Conservation (phyloP, 2,797 vertebrate genomes). For the Melanotaenia nigrans region DNA sequence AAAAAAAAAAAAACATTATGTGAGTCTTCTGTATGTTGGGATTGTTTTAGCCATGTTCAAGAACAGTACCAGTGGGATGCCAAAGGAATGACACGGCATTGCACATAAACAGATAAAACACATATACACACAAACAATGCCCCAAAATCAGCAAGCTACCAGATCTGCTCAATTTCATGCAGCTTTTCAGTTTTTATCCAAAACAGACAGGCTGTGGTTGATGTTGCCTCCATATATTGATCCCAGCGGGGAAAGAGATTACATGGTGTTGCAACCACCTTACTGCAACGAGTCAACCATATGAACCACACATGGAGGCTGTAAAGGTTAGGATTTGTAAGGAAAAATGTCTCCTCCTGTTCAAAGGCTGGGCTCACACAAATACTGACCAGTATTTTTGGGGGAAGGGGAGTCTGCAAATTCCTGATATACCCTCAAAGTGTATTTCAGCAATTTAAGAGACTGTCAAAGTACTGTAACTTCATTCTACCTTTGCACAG, state of each 20-base stretch:
- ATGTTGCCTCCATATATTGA: slow-evolving; percentile 27
- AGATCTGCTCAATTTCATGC: slow-evolving; percentile 32
- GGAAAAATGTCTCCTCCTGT: slow-evolving; percentile 27
- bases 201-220: slow-evolving; percentile 47
- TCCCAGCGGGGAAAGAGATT: slow-evolving; percentile 37
- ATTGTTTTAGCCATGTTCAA: slow-evolving; percentile 28
- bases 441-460: not conserved
- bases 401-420: too few species aligned
- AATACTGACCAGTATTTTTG: not conserved
- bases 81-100: not conserved
- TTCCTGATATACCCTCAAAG: not conserved
- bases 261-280: slow-evolving; percentile 55
- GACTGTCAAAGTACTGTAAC: not conserved
- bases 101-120: slow-evolving; percentile 7
- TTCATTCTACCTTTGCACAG: not conserved
- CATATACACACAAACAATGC: slow-evolving; percentile 11
- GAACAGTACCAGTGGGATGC: not conserved
- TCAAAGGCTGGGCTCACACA: not conserved
- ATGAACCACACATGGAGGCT: slow-evolving; percentile 54
- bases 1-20: slow-evolving; percentile 19
- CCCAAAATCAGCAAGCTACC: slow-evolving; percentile 42
- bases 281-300: slow-evolving; percentile 32
- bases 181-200: slow-evolving; percentile 31
- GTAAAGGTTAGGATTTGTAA: slow-evolving; percentile 31
- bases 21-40: slow-evolving; percentile 22